These are phyloP conservation scores for Platypus cylindrus DNA, from an alignment of 2,888 invertebrate genomes.

Conservation along the genomic window DNA sequence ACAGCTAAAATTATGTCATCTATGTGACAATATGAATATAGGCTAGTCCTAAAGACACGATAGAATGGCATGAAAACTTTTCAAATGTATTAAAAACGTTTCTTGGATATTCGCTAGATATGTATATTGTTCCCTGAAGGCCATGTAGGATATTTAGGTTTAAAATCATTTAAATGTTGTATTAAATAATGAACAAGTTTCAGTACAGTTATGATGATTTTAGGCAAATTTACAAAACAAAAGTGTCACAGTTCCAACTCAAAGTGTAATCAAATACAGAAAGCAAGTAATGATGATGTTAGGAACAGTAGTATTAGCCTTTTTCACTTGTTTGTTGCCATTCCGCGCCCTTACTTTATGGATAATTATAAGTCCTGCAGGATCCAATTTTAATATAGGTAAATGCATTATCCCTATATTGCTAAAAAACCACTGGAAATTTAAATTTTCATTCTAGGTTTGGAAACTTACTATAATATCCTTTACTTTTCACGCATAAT, in stretches of 20 bases:
- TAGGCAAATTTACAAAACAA: constrained; percentile 10
- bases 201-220: too few relatives aligned
- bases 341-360: constrained; percentile 79
- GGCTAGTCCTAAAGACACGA: too few relatives aligned
- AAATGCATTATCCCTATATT: not conserved
- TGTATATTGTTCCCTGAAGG: too few relatives aligned
- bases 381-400: constrained; percentile 37
- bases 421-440: too few relatives aligned
- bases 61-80: too few relatives aligned
- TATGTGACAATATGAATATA: too few relatives aligned
- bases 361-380: constrained; percentile 67
- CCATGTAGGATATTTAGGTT: too few relatives aligned
- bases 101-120: too few relatives aligned
- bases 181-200: too few relatives aligned
- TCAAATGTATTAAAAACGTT: too few relatives aligned
- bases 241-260: constrained; percentile 26
- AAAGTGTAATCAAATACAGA: constrained; percentile 55
- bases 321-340: constrained; percentile 81
- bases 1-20: too few relatives aligned
- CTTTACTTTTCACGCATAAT: constrained; percentile 78
- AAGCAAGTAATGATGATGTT: constrained; percentile 81
- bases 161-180: too few relatives aligned
- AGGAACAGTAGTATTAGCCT: constrained; percentile 77
- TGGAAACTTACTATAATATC: constrained; percentile 71
- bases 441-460: constrained; percentile 38